phyloP scores from a whole-genome alignment of 2,888 invertebrate species.

The Aphodius granarius region DNA sequence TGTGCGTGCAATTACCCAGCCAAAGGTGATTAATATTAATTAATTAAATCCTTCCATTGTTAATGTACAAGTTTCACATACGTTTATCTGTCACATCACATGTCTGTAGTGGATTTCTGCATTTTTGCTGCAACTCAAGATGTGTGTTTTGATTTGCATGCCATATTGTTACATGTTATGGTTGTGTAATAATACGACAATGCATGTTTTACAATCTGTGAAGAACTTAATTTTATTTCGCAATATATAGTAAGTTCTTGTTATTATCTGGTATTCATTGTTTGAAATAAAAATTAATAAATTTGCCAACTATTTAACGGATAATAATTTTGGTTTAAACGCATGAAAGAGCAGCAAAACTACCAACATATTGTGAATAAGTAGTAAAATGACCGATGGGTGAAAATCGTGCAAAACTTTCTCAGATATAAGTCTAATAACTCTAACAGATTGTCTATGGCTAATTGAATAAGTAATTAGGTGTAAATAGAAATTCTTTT shows the following conservation, averaged over 20 bases:
- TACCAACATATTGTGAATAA: neutral
- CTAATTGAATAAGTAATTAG: neutral
- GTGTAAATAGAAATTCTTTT: neutral
- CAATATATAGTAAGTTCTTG: too few relatives aligned
- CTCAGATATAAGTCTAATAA: neutral
- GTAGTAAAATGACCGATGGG: neutral
- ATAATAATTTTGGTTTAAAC: neutral
- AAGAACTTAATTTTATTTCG: too few relatives aligned
- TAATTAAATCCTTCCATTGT: neutral
- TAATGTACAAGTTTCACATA: neutral
- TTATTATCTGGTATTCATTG: too few relatives aligned
- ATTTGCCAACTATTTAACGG: neutral
- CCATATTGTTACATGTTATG: neutral
- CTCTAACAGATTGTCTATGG: neutral
- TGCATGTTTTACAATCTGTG: too few relatives aligned
- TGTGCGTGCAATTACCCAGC: neutral
- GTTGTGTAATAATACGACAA: neutral
- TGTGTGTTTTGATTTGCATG: neutral
- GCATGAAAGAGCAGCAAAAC: neutral
- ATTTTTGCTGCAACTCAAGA: neutral
- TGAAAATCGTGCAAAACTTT: neutral
- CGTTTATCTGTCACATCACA: neutral
- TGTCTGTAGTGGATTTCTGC: neutral
- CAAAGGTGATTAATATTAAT: neutral
- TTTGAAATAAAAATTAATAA: neutral